Percentiles rank a stretch among this genome's conserved stretches.
Conservation (phyloP, 2,888 invertebrate genomes). For the Hecatera dysodea region DNA sequence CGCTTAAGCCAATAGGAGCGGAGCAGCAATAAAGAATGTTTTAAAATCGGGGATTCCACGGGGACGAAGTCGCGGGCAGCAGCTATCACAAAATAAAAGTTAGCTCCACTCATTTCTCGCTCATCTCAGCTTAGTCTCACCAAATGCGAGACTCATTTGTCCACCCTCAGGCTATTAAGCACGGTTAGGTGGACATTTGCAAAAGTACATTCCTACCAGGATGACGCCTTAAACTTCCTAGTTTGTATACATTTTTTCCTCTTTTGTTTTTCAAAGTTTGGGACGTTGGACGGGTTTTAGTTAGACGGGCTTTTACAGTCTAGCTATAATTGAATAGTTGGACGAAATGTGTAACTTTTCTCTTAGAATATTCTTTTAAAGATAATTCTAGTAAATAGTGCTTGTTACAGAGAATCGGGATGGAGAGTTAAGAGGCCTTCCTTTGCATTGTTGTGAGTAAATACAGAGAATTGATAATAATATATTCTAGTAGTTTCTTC, state of each 20-base stretch:
- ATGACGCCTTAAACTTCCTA: constrained; percentile 43
- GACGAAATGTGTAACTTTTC: neutral
- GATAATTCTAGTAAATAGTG: neutral
- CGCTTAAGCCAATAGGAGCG: too few relatives aligned
- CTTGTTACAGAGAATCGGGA: neutral
- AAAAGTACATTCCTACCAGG: constrained; percentile 51
- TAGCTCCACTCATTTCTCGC: constrained; percentile 32
- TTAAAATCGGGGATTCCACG: too few relatives aligned
- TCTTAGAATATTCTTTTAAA: neutral
- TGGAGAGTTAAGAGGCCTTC: neutral
- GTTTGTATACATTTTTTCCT: constrained; percentile 36
- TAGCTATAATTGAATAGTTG: constrained; percentile 22
- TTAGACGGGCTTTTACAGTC: neutral
- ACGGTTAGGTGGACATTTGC: constrained; percentile 48
- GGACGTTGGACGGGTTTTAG: constrained; percentile 2
- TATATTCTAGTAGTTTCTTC: neutral
- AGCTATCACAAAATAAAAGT: neutral
- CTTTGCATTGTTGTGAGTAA: neutral
- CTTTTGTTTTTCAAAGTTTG: constrained; percentile 34
- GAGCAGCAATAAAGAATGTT: too few relatives aligned
- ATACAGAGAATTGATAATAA: neutral
- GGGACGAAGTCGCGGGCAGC: too few relatives aligned
- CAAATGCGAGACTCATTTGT: constrained; percentile 51
- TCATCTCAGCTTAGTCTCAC: constrained; percentile 7
- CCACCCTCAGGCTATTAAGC: constrained; percentile 51